Evolutionary conservation across 2,888 invertebrate species (phyloP).

Genomic region (Drosophila incognita): DNA sequence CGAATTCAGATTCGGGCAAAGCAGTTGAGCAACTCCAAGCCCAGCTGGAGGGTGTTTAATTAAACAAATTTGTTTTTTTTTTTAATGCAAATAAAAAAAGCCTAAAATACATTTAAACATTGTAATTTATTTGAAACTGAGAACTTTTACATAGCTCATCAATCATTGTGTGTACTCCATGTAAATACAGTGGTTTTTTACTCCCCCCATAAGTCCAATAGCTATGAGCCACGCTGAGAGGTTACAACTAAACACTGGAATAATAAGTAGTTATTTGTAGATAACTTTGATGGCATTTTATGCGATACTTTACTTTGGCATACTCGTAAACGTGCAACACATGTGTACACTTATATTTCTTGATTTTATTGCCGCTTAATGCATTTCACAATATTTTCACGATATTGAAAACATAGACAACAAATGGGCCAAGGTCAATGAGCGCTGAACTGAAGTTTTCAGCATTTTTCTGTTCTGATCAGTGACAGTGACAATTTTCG

Average conservation of each 20-base stretch:
- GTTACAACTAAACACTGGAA: not conserved
- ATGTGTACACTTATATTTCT: not conserved
- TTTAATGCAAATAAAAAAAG: constrained; percentile 64
- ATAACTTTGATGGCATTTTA: not conserved
- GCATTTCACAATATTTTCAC: constrained; percentile 9
- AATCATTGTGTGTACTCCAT: not conserved
- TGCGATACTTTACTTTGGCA: not conserved
- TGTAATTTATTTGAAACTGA: not conserved
- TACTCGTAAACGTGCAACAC: not conserved
- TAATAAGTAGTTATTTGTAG: not conserved
- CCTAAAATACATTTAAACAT: constrained; percentile 29
- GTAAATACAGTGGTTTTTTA: not conserved
- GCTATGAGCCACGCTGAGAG: not conserved
- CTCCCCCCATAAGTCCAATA: not conserved
- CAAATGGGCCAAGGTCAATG: constrained; percentile 50
- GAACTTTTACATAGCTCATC: not conserved
- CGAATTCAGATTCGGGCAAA: not conserved
- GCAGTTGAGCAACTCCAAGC: constrained; percentile 18
- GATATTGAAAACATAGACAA: constrained; percentile 29
- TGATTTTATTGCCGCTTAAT: not conserved
- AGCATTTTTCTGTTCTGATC: constrained; percentile 40
- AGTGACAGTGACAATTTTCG: constrained; percentile 18
- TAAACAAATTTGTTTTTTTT: constrained; percentile 61
- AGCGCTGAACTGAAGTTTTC: constrained; percentile 28
- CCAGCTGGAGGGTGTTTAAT: constrained; percentile 46